Conservation (phyloP, 2,888 invertebrate genomes). For the Calephelis perditalis region DNA sequence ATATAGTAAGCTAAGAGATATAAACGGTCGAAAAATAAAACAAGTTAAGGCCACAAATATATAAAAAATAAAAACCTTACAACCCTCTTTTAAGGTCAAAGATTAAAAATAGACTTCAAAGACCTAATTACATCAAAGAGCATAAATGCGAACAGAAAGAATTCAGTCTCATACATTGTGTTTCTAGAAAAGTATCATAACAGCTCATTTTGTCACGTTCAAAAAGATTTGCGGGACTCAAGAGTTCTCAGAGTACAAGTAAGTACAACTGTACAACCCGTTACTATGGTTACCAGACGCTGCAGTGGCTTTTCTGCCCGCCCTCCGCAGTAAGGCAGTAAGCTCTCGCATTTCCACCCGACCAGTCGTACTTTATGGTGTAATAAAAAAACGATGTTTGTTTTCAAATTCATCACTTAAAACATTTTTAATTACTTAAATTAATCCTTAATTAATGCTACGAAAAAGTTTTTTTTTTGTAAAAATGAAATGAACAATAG, state of each 20-base stretch:
- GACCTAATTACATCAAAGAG: conserved; percentile 4
- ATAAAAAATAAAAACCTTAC: too few species aligned
- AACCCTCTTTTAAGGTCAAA: background rate
- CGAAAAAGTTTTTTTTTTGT: conserved; percentile 21
- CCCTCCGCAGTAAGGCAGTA: conserved; percentile 73
- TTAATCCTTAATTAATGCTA: conserved; percentile 28
- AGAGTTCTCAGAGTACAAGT: conserved; percentile 19
- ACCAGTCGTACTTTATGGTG: conserved; percentile 35
- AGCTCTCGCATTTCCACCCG: conserved; percentile 43
- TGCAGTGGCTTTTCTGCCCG: conserved; percentile 61
- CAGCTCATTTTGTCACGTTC: conserved; percentile 10
- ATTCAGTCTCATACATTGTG: conserved; percentile 6
- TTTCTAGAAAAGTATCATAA: background rate
- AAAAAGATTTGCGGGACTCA: conserved; percentile 12
- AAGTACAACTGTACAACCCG: conserved; percentile 31
- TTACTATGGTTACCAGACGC: conserved; percentile 68
- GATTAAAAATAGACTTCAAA: background rate
- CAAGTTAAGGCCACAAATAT: too few species aligned
- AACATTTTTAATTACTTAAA: conserved; percentile 23
- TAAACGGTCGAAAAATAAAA: too few species aligned
- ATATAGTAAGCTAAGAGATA: too few species aligned
- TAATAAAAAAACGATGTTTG: conserved; percentile 32
- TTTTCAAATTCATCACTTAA: conserved; percentile 19
- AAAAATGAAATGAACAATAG: conserved; percentile 6
- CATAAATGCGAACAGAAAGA: conserved; percentile 5